Conservation (phyloP, 2,113 vertebrate species). For the Engraulis encrasicolus region DNA sequence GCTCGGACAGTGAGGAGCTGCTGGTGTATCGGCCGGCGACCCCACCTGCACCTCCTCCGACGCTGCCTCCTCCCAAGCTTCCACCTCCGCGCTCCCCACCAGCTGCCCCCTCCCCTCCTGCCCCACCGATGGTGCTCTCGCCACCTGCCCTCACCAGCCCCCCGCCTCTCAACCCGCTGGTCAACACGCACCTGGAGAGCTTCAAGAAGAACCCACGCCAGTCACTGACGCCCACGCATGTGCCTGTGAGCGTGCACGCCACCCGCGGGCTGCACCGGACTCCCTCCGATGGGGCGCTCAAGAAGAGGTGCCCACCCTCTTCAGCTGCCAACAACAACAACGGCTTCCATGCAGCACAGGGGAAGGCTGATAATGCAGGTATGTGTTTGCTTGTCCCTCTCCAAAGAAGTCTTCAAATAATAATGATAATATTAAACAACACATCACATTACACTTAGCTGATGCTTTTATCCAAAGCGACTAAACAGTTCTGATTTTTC, state of each 20-base stretch:
- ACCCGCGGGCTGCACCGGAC: slow-evolving; percentile 83
- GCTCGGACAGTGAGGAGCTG: slow-evolving; percentile 89
- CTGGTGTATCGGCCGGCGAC: slow-evolving; percentile 82
- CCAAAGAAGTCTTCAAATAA: no score
- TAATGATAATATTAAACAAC: no score
- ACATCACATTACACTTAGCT: no score
- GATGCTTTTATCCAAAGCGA: no score
- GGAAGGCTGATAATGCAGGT: slow-evolving; percentile 14
- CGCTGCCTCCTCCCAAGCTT: slow-evolving; percentile 57
- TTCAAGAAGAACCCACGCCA: slow-evolving; percentile 93
- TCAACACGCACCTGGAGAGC: slow-evolving; percentile 90
- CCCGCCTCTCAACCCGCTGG: slow-evolving; percentile 83
- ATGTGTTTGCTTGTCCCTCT: slow-evolving; percentile 49
- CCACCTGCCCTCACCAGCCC: slow-evolving; percentile 77
- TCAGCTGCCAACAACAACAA: slow-evolving; percentile 26
- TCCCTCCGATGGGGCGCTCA: slow-evolving; percentile 95
- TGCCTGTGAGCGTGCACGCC: slow-evolving; percentile 78
- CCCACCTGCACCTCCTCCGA: slow-evolving; percentile 71
- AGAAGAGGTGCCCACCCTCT: slow-evolving; percentile 64
- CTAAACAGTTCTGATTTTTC: no score
- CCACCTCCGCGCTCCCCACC: background rate
- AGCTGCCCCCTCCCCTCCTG: slow-evolving; percentile 33
- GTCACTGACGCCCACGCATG: slow-evolving; percentile 93
- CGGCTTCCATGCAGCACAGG: slow-evolving; percentile 54
- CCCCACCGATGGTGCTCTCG: slow-evolving; percentile 68